A percentile compares a stretch with the other conserved stretches of the same genome.
Conservation (phyloP, 37 sponge, comb jelly and placozoan genomes). For the Oopsacas minuta region DNA sequence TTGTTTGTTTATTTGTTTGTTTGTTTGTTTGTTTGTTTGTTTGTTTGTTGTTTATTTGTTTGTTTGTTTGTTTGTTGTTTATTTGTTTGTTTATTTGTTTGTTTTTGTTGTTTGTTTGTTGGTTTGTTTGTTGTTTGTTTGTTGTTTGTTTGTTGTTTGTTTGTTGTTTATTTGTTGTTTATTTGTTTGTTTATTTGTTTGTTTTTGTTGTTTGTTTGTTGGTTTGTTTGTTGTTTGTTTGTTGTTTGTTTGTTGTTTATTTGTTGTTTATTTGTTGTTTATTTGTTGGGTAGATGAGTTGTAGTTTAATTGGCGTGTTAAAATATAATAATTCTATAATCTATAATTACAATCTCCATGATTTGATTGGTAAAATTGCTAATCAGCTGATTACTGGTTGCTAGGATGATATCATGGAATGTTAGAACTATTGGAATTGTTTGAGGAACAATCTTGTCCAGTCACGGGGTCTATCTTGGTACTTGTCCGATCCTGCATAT, state of each 20-base stretch:
- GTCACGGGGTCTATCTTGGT: background rate
- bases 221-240: too few relatives aligned
- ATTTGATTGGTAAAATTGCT: too few relatives aligned
- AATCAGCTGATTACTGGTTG: too few relatives aligned
- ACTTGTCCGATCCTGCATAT: background rate
- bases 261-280: too few relatives aligned
- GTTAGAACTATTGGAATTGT: background rate
- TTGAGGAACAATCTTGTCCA: background rate
- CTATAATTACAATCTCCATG: too few relatives aligned
- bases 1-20: background rate
- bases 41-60: background rate
- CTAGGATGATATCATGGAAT: too few relatives aligned
- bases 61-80: background rate
- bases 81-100: background rate
- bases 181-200: background rate
- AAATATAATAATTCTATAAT: too few relatives aligned
- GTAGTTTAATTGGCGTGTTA: too few relatives aligned
- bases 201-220: too few relatives aligned
- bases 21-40: background rate
- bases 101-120: background rate
- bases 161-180: background rate
- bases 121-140: background rate
- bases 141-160: background rate
- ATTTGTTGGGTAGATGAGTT: too few relatives aligned
- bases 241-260: too few relatives aligned